Base-by-base conservation (phyloP, 2,888 invertebrate genomes). In the Deroplatys truncata region DNA sequence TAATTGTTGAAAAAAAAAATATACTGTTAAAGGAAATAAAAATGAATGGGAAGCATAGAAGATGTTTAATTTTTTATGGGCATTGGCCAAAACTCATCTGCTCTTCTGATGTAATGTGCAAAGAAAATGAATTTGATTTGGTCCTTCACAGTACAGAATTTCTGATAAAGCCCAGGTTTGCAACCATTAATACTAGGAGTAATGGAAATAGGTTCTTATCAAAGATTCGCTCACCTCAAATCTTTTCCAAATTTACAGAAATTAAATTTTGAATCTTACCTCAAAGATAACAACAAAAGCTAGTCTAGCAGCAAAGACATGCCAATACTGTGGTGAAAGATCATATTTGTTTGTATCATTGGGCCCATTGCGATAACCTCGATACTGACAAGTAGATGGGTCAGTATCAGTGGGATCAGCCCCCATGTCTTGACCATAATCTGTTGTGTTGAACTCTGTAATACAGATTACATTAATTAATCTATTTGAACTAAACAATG, bases 271-370 rank as follows among this genome's bases (percentile, higher is more conserved):
- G 2, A 5, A 29, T 13, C 43, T 92, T 92, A 95, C 96, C 94
- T 96, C 96, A 93, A 96, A 96, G 15, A 96, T 94, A 43, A 96
- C 95, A 84, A 97, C 95, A 92, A 96, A 96, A 0, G 95, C 95
- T 49, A 96, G 94, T 91, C 96, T 93, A 13, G 95, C 95, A 0
- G 96, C 96, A 91, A 96, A 94, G 20, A 96, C 94, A 91, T 96
- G 95, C 96, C 96, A 96, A 93, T 98, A 98, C 92, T 98, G 97
- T 0, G 97, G 96, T 85, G 98, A 98, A 3, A 98, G 94, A 0
- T 96, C 97, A 92, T 98, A 98, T 0, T 2, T 94, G 92, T 91
- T 96, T 94, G 84, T 35, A 13, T 85, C 84, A 28, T 90, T 89
- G 25, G 93, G 93, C 16, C 92, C 92, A 93, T 97, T 97, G 91